Conservation (phyloP, 1,140 invertebrate genomes). For the Drosophila bocki region DNA sequence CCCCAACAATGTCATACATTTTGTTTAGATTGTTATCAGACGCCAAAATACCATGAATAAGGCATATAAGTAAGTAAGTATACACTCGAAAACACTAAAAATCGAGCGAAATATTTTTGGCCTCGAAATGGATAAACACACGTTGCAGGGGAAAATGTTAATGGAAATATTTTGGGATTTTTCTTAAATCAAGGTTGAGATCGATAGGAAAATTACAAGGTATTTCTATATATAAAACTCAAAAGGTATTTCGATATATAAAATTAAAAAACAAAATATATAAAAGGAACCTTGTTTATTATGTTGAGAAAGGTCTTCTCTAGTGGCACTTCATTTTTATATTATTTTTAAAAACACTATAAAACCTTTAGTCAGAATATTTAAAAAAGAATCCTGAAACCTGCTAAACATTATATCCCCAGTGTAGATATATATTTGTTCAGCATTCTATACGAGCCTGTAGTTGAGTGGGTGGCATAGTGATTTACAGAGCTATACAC, state of each 20-base stretch:
- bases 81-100: constrained; percentile 14
- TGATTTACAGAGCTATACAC: constrained; percentile 66
- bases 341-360: too few relatives aligned
- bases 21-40: constrained; percentile 81
- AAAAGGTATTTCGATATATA: too few relatives aligned
- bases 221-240: too few relatives aligned
- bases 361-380: too few relatives aligned
- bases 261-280: too few relatives aligned
- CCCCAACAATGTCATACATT: constrained; percentile 75
- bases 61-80: constrained; percentile 35
- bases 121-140: constrained; percentile 2
- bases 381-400: too few relatives aligned
- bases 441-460: background rate
- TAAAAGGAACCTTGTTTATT: background rate
- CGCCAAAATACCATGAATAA: constrained; percentile 78
- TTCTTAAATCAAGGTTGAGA: background rate
- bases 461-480: constrained; percentile 47
- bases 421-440: constrained; percentile 29
- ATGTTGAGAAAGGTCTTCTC: background rate
- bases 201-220: background rate
- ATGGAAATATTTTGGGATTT: background rate
- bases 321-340: background rate
- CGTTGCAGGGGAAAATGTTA: background rate
- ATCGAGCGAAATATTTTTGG: background rate
- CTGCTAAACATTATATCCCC: background rate